Evolutionary conservation across 2,113 vertebrate genomes (phyloP).

Genomic region (Meles meles): DNA sequence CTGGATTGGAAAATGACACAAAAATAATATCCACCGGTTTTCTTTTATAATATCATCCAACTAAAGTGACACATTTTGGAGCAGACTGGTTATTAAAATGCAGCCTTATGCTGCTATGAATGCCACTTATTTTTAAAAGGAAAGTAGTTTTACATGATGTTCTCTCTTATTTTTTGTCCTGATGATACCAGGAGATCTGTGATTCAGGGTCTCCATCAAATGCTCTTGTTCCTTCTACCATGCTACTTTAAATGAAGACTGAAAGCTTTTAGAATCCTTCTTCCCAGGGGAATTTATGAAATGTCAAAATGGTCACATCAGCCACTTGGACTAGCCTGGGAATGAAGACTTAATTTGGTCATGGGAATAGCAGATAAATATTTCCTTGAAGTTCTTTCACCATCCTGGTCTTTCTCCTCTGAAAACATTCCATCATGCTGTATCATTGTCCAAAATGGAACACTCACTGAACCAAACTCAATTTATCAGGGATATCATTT

Average conservation of each 20-base stretch:
- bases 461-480: neutral
- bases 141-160: constrained; percentile 75
- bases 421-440: constrained; percentile 62
- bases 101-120: constrained; percentile 30
- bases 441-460: constrained; percentile 54
- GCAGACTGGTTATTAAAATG: constrained; percentile 70
- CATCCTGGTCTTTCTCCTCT: constrained; percentile 63
- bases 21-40: constrained; percentile 66
- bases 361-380: constrained; percentile 55
- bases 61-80: constrained; percentile 49
- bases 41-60: constrained; percentile 63
- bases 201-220: constrained; percentile 45
- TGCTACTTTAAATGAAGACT: constrained; percentile 61
- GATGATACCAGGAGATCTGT: neutral
- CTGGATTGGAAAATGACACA: constrained; percentile 57
- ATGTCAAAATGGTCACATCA: constrained; percentile 66
- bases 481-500: constrained; percentile 5
- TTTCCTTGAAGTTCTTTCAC: constrained; percentile 55
- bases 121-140: constrained; percentile 66
- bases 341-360: constrained; percentile 62
- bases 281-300: constrained; percentile 61
- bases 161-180: constrained; percentile 34
- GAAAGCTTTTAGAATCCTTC: constrained; percentile 41
- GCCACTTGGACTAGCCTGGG: constrained; percentile 50
- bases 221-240: constrained; percentile 29